Conservation (phyloP, 2,797 vertebrate genomes). For the Bovichtus variegatus region DNA sequence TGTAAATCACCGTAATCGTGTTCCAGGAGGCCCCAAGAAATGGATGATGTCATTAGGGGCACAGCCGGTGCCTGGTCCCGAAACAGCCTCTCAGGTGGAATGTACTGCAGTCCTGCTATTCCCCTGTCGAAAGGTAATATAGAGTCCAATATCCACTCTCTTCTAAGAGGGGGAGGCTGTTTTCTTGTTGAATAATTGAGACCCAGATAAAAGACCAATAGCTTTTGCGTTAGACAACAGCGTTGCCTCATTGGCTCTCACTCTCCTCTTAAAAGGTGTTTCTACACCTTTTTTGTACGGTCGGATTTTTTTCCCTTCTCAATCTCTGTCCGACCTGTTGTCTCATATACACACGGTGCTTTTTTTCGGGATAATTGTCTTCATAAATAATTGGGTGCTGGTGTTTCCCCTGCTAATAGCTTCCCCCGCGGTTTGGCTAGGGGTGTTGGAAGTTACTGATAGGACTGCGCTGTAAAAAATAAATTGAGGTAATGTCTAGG, state of each 20-base stretch:
- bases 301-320: conserved; percentile 47
- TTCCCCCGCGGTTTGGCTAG: conserved; percentile 34
- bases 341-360: conserved; percentile 13
- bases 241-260: conserved; percentile 69
- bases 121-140: conserved; percentile 82
- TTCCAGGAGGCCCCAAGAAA: conserved; percentile 81
- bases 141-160: conserved; percentile 82
- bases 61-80: conserved; percentile 78
- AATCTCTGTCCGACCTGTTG: conserved; percentile 28
- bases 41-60: conserved; percentile 85
- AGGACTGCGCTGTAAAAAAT: conserved; percentile 41
- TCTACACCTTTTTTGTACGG: conserved; percentile 34
- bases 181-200: conserved; percentile 86
- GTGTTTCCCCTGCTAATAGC: conserved; percentile 60
- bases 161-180: conserved; percentile 72
- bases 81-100: conserved; percentile 81
- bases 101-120: conserved; percentile 71
- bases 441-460: conserved; percentile 32
- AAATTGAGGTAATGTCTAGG: conserved; percentile 62
- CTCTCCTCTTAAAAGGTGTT: conserved; percentile 54
- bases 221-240: conserved; percentile 77
- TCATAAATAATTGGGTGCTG: conserved; percentile 70
- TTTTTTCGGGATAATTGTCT: conserved; percentile 63
- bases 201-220: conserved; percentile 81
- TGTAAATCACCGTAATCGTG: conserved; percentile 83